A percentile compares a stretch with the other conserved stretches of the same genome.
These are phyloP conservation scores for Rhinopomastus cyanomelas DNA, from an alignment of 2,113 vertebrate genomes.

Conservation along the genomic window DNA sequence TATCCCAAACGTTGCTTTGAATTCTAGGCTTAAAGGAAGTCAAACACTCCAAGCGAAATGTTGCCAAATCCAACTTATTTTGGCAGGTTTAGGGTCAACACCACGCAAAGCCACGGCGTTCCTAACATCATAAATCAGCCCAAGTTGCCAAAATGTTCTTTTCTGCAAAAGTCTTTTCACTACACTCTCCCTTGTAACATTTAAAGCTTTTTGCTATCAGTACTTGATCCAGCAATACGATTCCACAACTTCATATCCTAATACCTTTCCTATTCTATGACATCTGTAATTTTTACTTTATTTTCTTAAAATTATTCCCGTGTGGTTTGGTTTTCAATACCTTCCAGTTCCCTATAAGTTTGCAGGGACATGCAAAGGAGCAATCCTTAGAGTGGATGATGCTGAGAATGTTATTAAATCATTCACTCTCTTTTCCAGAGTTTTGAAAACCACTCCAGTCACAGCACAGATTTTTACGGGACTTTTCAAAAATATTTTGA, in stretches of 20 bases:
- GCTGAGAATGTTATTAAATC: neutral
- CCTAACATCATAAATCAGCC: conserved; percentile 52
- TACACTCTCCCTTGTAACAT: neutral
- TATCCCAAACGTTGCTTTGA: conserved; percentile 54
- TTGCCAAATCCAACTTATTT: conserved; percentile 66
- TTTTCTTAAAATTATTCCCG: neutral
- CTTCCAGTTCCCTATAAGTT: neutral
- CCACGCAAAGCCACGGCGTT: conserved; percentile 48
- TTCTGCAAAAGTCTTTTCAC: neutral
- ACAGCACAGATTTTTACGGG: neutral
- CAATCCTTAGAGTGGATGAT: neutral
- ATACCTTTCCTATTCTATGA: neutral
- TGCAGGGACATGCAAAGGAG: neutral
- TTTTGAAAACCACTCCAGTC: neutral
- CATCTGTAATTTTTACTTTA: neutral
- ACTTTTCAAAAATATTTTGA: neutral
- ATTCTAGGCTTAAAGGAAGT: conserved; percentile 59
- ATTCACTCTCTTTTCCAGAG: neutral
- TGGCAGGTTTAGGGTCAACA: conserved; percentile 64
- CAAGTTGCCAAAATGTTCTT: conserved; percentile 26
- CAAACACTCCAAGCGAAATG: conserved; percentile 46
- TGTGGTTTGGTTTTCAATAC: neutral
- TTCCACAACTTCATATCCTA: neutral
- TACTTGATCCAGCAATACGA: neutral
- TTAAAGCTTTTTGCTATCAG: neutral